Base-by-base conservation (phyloP, 1,140 invertebrate species). In the Palaemon carinicauda region DNA sequence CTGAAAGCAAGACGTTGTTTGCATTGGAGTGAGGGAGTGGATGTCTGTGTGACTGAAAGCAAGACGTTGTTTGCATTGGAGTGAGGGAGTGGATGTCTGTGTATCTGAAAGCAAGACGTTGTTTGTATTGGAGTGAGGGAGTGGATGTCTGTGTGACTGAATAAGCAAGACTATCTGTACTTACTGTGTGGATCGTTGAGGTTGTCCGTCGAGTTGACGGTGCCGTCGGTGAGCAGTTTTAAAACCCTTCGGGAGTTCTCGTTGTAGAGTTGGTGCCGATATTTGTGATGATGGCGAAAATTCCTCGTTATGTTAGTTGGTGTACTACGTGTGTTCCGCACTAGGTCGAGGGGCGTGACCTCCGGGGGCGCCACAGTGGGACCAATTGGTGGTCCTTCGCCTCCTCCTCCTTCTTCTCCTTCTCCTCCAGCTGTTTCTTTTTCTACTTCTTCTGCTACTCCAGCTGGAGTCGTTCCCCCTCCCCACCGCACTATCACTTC, bases 101-200 rank as follows among this genome's bases (percentile, higher is more conserved):
- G n/a, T n/a, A n/a, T n/a, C n/a, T n/a, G n/a, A n/a, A n/a, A n/a
- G n/a, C n/a, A n/a, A n/a, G n/a, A n/a, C n/a, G n/a, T n/a, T n/a
- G n/a, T n/a, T n/a, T n/a, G n/a, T n/a, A n/a, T n/a, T n/a, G n/a
- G n/a, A n/a, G n/a, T n/a, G n/a, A n/a, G n/a, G n/a, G n/a, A n/a
- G n/a, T n/a, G n/a, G n/a, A n/a, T n/a, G n/a, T n/a, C n/a, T 41
- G 41, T 3, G 65, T n/a, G 24, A 69, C 17, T 69, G 65, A 15
- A 21, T n/a, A n/a, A n/a, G 65, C 14, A 24, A 24, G 12, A 69
- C 5, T 10, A 21, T 15, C 24, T 15, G 75, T 56, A 86, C 84
- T 86, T 33, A 86, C 84, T 86, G 84, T 86, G 84, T 29, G 84
- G 84, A 52, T 86, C 75, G 60, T 15, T 80, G 60, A 69, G 15